Percentiles rank a stretch among this genome's conserved stretches.
Conservation (phyloP, 1,140 invertebrate species). For the Diorhabda carinulata region DNA sequence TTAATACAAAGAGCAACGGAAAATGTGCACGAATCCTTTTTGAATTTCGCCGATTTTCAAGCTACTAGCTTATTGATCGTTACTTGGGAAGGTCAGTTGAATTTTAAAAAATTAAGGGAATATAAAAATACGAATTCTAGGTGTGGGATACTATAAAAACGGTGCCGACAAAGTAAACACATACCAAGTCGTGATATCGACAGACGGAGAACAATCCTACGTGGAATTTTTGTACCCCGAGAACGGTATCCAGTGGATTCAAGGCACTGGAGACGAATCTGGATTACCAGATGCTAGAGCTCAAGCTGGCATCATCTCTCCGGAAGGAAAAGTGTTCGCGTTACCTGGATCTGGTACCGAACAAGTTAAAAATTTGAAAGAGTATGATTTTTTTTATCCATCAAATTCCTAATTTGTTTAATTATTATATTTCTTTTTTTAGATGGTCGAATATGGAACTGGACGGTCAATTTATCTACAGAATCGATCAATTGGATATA, state of each 20-base stretch:
- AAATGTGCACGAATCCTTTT: constrained; percentile 68
- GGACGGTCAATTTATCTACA: constrained; percentile 80
- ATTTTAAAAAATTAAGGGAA: neutral
- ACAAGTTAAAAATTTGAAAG: constrained; percentile 71
- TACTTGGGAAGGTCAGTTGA: constrained; percentile 61
- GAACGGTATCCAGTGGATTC: constrained; percentile 86
- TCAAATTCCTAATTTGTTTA: neutral
- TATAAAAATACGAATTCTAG: constrained; percentile 17
- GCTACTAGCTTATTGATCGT: constrained; percentile 58
- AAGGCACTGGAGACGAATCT: constrained; percentile 61
- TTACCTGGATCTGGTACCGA: constrained; percentile 84
- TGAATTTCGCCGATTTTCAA: constrained; percentile 62
- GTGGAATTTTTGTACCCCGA: constrained; percentile 83
- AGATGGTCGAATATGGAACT: constrained; percentile 80
- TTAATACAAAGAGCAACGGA: constrained; percentile 63
- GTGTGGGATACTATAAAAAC: constrained; percentile 48
- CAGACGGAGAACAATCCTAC: constrained; percentile 78
- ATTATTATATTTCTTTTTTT: constrained; percentile 33
- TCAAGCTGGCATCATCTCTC: constrained; percentile 85
- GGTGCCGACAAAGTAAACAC: constrained; percentile 56
- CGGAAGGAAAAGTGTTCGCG: constrained; percentile 67
- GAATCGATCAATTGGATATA: constrained; percentile 67
- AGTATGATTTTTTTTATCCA: constrained; percentile 49
- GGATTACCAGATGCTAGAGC: constrained; percentile 80
- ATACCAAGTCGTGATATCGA: constrained; percentile 79